phyloP scores from a whole-genome alignment of 2,113 vertebrate genomes.

The Notarius quadriscutis region DNA sequence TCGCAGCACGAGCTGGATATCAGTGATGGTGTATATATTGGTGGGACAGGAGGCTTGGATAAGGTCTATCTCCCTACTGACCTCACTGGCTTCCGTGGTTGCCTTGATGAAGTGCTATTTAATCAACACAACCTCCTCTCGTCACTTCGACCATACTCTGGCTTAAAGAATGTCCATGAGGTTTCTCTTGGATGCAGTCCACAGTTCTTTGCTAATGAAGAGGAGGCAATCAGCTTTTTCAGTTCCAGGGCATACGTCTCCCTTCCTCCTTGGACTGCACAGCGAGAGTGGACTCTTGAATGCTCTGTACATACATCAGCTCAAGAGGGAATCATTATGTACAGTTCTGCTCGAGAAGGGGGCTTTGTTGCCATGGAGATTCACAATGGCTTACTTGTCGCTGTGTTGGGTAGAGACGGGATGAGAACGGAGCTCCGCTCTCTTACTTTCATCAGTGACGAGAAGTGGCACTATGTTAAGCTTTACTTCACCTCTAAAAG shows the following conservation, averaged over 20 bases:
- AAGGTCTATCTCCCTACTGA: constrained; percentile 71
- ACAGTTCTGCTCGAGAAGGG: constrained; percentile 76
- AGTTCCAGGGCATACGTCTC: constrained; percentile 86
- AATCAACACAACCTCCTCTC: constrained; percentile 80
- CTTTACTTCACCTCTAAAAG: constrained; percentile 73
- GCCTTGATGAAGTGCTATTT: constrained; percentile 82
- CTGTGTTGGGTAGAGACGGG: constrained; percentile 70
- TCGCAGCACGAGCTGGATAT: constrained; percentile 68
- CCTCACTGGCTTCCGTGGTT: constrained; percentile 76
- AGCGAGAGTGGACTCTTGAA: constrained; percentile 69
- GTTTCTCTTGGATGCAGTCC: constrained; percentile 86
- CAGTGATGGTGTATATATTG: constrained; percentile 78
- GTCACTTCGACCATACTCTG: constrained; percentile 81
- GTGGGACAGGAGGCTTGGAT: constrained; percentile 74
- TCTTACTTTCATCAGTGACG: constrained; percentile 73
- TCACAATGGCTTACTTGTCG: constrained; percentile 77
- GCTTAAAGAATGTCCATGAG: constrained; percentile 82
- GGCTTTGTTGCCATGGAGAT: constrained; percentile 86
- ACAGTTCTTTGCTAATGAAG: constrained; percentile 83
- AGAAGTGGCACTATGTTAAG: constrained; percentile 79
- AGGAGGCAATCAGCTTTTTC: constrained; percentile 88
- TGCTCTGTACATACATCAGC: constrained; percentile 78
- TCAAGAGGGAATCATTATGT: constrained; percentile 81
- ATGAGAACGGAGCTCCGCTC: constrained; percentile 75
- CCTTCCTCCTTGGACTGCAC: constrained; percentile 74